Evolutionary conservation across 1,140 invertebrate species (phyloP).

Genomic region (Drosophila navojoa): DNA sequence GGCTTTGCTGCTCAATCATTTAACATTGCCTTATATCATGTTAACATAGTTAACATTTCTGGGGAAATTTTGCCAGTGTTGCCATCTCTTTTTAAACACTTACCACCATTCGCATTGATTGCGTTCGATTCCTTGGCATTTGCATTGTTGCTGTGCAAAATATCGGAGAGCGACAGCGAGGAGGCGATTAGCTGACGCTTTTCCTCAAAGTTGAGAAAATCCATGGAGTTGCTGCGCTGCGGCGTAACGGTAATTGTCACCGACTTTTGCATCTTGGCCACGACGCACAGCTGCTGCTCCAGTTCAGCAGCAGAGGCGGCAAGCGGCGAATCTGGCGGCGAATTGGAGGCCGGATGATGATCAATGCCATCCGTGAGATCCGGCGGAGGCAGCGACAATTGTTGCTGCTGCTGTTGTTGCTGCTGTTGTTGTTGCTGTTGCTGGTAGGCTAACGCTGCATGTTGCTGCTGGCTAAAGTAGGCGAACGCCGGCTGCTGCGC

Average conservation of each 20-base stretch:
- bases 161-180: slow-evolving; percentile 93
- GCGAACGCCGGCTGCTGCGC: slow-evolving; percentile 65
- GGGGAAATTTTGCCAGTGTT: not conserved
- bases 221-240: slow-evolving; percentile 92
- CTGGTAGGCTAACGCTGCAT: slow-evolving; percentile 39
- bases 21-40: not conserved
- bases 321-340: slow-evolving; percentile 63
- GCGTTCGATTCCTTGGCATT: slow-evolving; percentile 58
- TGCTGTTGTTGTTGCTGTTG: slow-evolving; percentile 52
- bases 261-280: slow-evolving; percentile 85
- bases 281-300: slow-evolving; percentile 76
- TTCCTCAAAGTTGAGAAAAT: slow-evolving; percentile 95
- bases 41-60: not conserved
- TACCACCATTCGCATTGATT: slow-evolving; percentile 66
- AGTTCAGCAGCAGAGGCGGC: slow-evolving; percentile 50
- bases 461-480: slow-evolving; percentile 61
- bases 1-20: too few species aligned
- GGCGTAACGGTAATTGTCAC: slow-evolving; percentile 88
- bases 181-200: slow-evolving; percentile 94
- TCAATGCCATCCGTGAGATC: slow-evolving; percentile 55
- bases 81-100: slow-evolving; percentile 25
- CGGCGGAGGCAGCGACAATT: slow-evolving; percentile 47
- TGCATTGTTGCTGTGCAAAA: slow-evolving; percentile 88
- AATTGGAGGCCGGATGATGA: slow-evolving; percentile 63
- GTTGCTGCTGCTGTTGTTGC: slow-evolving; percentile 48